phyloP scores from a whole-genome alignment of 2,888 invertebrate species.

The Eristalis pertinax region DNA sequence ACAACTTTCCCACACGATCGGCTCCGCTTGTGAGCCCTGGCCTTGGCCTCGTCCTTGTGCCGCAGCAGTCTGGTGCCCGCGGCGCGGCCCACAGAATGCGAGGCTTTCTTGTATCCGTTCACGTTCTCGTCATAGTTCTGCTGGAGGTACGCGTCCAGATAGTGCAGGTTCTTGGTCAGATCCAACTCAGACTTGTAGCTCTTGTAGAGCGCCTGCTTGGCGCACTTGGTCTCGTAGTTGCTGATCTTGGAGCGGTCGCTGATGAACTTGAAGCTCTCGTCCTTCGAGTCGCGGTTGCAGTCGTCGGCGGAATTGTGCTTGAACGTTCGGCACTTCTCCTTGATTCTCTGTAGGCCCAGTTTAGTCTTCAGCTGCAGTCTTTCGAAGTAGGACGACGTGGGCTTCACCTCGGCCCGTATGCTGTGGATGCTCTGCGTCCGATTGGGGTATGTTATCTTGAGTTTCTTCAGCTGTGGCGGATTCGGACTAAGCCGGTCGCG shows the following conservation, averaged over 20 bases:
- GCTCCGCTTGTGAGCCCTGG: slow-evolving; percentile 76
- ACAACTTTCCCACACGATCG: slow-evolving; percentile 76
- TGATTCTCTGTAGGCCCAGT: slow-evolving; percentile 79
- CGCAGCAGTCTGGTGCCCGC: slow-evolving; percentile 74
- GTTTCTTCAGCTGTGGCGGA: slow-evolving; percentile 76
- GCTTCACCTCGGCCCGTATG: slow-evolving; percentile 73
- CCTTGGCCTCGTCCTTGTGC: slow-evolving; percentile 45
- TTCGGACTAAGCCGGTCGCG: slow-evolving; percentile 59
- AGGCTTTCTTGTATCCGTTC: slow-evolving; percentile 75
- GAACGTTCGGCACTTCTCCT: slow-evolving; percentile 80
- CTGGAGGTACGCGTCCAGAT: slow-evolving; percentile 80
- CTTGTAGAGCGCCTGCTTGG: slow-evolving; percentile 79
- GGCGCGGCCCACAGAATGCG: slow-evolving; percentile 78
- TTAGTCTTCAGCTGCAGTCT: slow-evolving; percentile 80
- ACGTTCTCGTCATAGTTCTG: slow-evolving; percentile 80
- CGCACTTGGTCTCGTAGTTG: slow-evolving; percentile 78
- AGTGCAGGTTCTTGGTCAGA: slow-evolving; percentile 80
- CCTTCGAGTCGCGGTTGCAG: slow-evolving; percentile 78
- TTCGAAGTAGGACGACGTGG: slow-evolving; percentile 77
- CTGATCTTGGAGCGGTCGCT: slow-evolving; percentile 78
- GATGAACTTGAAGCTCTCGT: slow-evolving; percentile 80
- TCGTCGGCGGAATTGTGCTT: slow-evolving; percentile 74
- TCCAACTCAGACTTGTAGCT: slow-evolving; percentile 81
- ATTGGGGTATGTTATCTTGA: slow-evolving; percentile 80
- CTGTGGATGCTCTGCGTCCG: slow-evolving; percentile 78